A percentile compares a stretch with the other conserved stretches of the same genome.
phyloP scores from a whole-genome alignment of 2,797 vertebrate species.

The Peromyscus melanophrys region DNA sequence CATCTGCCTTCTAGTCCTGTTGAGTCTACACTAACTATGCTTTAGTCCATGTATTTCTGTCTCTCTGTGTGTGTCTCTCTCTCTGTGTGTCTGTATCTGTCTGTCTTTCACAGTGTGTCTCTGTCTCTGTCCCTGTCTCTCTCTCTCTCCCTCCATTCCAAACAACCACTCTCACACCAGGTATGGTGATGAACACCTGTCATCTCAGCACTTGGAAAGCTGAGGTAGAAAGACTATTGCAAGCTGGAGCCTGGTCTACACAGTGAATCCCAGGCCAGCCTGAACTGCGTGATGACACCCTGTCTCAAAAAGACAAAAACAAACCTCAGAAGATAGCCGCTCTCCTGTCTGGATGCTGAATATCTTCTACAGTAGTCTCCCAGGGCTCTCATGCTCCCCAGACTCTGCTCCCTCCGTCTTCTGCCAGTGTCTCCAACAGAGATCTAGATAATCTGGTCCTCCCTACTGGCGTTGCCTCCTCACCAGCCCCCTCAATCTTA shows the following conservation, averaged over 20 bases:
- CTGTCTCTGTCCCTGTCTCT: background rate
- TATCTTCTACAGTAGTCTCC: background rate
- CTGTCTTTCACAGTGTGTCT: background rate
- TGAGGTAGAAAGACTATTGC: too few species aligned
- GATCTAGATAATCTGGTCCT: background rate
- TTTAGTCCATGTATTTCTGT: background rate
- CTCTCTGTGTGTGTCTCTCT: background rate
- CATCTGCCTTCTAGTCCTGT: background rate
- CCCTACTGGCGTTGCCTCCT: background rate
- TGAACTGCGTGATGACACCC: background rate
- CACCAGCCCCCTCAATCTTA: background rate
- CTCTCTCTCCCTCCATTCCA: background rate
- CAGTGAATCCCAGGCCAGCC: background rate
- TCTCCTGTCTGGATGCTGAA: background rate
- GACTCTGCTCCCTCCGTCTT: background rate
- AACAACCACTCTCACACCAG: background rate
- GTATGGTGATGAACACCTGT: background rate
- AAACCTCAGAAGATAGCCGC: background rate
- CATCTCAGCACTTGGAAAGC: background rate
- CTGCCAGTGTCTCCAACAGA: background rate
- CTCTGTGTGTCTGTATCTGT: background rate
- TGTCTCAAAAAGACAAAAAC: background rate
- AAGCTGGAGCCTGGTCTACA: background rate
- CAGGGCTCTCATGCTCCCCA: background rate
- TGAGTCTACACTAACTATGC: background rate